phyloP scores from a whole-genome alignment of 1,140 invertebrate genomes.

The Cydia pomonella region DNA sequence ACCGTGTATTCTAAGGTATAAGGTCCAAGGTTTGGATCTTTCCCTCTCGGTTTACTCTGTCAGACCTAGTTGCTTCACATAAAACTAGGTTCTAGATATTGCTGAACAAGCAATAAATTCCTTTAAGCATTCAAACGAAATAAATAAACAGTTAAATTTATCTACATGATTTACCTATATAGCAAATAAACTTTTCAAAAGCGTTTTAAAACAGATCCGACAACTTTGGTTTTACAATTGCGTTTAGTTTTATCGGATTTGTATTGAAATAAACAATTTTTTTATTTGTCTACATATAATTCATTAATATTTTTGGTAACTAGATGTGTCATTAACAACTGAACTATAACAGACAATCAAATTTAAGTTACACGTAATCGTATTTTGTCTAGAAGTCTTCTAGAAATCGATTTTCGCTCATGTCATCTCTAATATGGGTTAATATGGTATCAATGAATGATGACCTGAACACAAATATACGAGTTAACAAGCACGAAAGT shows the following conservation, averaged over 20 bases:
- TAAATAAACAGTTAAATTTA: not conserved
- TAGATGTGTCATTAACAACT: not conserved
- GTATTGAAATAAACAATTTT: not conserved
- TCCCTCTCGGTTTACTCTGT: not conserved
- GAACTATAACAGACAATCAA: not conserved
- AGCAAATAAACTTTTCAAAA: constrained; percentile 14
- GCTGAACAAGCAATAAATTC: not conserved
- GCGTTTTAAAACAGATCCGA: not conserved
- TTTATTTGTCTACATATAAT: constrained; percentile 6
- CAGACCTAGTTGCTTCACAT: not conserved
- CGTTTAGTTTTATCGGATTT: constrained; percentile 4
- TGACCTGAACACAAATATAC: no score
- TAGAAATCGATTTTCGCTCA: no score
- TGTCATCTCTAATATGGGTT: no score
- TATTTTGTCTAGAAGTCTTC: no score
- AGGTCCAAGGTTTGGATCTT: no score
- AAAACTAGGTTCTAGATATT: not conserved
- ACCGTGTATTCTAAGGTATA: not conserved
- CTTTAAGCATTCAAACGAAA: not conserved
- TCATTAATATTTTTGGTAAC: constrained; percentile 18
- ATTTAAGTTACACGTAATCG: not conserved
- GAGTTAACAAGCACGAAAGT: no score
- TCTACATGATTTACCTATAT: not conserved
- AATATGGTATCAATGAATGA: no score
- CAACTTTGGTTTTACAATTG: constrained; percentile 14